phyloP scores from a whole-genome alignment of 2,888 invertebrate genomes.

The Orthonychiurus folsomi region DNA sequence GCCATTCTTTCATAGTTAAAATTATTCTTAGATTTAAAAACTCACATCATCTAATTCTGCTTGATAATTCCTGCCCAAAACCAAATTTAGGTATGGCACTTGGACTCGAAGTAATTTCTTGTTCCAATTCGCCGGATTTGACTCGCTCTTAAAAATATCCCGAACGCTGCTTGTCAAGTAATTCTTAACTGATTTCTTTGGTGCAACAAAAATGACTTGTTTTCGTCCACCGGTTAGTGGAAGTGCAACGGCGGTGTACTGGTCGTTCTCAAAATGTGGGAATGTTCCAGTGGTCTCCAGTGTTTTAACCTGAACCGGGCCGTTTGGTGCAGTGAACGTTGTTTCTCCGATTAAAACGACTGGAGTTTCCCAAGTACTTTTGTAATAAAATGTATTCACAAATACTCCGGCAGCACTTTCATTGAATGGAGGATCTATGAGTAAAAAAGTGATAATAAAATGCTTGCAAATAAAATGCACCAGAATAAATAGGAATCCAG shows the following conservation, averaged over 20 bases:
- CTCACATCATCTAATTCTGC: slow-evolving; percentile 2
- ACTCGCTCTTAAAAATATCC: not conserved
- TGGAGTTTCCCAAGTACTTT: not conserved
- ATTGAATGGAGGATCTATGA: slow-evolving; percentile 10
- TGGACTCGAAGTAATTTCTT: not conserved
- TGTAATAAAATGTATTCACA: slow-evolving; percentile 12
- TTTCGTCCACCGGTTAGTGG: slow-evolving; percentile 7
- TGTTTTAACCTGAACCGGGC: not conserved
- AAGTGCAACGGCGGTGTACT: slow-evolving; percentile 11
- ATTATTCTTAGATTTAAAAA: not conserved
- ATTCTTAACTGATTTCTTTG: not conserved
- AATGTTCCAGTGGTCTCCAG: slow-evolving; percentile 2
- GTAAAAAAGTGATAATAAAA: not conserved
- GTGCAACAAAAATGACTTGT: slow-evolving; percentile 2
- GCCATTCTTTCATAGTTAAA: not conserved
- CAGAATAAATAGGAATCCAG: slow-evolving; percentile 2
- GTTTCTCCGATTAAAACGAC: slow-evolving; percentile 1
- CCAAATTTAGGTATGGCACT: slow-evolving; percentile 4
- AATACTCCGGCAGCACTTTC: slow-evolving; percentile 5
- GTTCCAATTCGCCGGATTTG: not conserved
- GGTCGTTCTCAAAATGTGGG: not conserved
- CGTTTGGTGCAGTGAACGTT: not conserved
- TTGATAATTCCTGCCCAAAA: slow-evolving; percentile 6
- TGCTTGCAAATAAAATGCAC: not conserved
- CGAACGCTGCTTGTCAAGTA: not conserved